Conservation (phyloP, 2,888 invertebrate genomes). For the Acleris sparsana region DNA sequence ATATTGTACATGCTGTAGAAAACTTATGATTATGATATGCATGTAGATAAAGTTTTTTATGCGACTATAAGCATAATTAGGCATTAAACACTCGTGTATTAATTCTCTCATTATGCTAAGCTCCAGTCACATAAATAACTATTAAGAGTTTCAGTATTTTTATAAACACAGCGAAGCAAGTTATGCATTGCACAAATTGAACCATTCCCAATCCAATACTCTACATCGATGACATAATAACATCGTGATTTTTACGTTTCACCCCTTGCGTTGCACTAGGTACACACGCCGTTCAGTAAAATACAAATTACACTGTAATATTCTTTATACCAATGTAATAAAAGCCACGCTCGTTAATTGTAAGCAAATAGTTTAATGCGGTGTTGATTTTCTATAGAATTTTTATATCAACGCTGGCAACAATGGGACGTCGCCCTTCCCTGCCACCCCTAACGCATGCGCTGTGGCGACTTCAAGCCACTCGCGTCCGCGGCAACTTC, state of each 20-base stretch:
- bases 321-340: constrained; percentile 55
- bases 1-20: no score
- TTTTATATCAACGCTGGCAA: constrained; percentile 69
- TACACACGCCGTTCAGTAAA: constrained; percentile 43
- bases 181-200: background rate
- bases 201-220: constrained; percentile 17
- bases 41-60: no score
- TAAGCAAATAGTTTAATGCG: constrained; percentile 39
- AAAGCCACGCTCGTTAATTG: constrained; percentile 48
- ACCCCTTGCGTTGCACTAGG: constrained; percentile 40
- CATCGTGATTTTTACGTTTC: constrained; percentile 49
- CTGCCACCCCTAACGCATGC: constrained; percentile 76
- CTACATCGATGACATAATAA: constrained; percentile 64
- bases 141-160: no score
- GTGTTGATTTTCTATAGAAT: constrained; percentile 44
- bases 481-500: constrained; percentile 72
- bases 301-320: constrained; percentile 41
- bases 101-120: no score
- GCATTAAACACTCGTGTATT: no score
- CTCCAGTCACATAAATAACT: no score
- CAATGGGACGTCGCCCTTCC: constrained; percentile 66
- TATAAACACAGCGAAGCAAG: background rate
- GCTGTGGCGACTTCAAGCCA: constrained; percentile 66
- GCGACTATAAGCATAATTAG: no score
- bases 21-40: no score